Conservation (phyloP, 2,797 vertebrate genomes). For the Sebastes flavidus region DNA sequence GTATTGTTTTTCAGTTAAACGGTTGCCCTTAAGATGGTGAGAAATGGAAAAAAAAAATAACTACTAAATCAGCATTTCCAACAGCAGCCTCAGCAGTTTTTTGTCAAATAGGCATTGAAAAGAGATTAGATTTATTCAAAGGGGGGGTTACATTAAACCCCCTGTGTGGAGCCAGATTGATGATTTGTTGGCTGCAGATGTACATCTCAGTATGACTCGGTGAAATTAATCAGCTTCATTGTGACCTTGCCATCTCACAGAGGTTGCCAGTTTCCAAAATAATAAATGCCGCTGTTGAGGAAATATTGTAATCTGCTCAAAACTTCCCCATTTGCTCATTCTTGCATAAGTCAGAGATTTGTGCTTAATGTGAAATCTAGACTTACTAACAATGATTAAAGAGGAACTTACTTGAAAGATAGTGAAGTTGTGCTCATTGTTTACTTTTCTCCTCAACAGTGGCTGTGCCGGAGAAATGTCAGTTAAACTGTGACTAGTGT, state of each 20-base stretch:
- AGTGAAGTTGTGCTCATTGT: conserved; percentile 4
- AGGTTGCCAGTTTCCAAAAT: conserved; percentile 3
- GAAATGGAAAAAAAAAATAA: conserved; percentile 15
- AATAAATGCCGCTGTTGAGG: neutral
- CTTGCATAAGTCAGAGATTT: neutral
- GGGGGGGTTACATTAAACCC: neutral
- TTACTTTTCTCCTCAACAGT: neutral
- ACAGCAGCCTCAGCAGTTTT: conserved; percentile 33
- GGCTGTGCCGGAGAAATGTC: neutral
- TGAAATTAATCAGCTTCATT: neutral
- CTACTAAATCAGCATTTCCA: conserved; percentile 44
- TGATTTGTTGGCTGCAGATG: conserved; percentile 12
- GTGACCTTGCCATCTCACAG: neutral
- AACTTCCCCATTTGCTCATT: conserved; percentile 3
- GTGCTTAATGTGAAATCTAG: neutral
- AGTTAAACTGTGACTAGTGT: conserved; percentile 24
- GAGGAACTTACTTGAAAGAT: conserved; percentile 3
- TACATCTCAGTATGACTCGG: neutral
- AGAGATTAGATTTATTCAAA: conserved; percentile 24
- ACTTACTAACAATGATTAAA: neutral
- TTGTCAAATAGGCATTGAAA: conserved; percentile 14
- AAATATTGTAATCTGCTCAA: neutral
- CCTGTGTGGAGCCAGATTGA: neutral
- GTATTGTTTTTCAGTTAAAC: conserved; percentile 37
- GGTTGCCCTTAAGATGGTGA: conserved; percentile 7